A percentile compares a stretch with the other conserved stretches of the same genome.
Evolutionary conservation across 2,113 vertebrate species (phyloP).

Genomic region (Daubentonia madagascariensis): DNA sequence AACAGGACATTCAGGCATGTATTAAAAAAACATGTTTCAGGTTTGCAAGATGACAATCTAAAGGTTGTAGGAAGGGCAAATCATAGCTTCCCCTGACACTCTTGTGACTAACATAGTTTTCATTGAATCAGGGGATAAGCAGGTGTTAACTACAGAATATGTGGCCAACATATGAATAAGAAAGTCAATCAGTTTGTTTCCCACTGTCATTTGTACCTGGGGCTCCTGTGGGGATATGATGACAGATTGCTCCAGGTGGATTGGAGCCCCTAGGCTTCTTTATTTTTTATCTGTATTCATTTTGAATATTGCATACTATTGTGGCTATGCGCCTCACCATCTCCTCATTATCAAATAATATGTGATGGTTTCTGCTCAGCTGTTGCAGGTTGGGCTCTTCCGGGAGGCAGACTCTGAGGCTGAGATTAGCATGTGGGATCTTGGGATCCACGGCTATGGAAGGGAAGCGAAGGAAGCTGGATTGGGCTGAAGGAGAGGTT

Average conservation of each 20-base stretch:
- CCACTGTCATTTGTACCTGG: neutral
- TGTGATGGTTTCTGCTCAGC: neutral
- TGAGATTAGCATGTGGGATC: neutral
- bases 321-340: neutral
- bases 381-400: neutral
- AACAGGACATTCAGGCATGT: neutral
- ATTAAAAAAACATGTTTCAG: neutral
- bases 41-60: neutral
- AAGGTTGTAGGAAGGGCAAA: neutral
- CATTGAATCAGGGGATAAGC: neutral
- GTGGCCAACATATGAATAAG: neutral
- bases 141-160: neutral
- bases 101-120: neutral
- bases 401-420: neutral
- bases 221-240: neutral
- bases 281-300: neutral
- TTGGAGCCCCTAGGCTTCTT: too few species aligned
- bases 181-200: neutral
- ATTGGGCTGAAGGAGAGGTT: neutral
- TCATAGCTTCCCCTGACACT: neutral
- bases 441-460: neutral
- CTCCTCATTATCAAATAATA: neutral
- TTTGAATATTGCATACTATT: neutral
- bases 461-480: neutral
- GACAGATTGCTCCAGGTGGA: neutral